Base-by-base conservation (phyloP, 2,113 vertebrate species). In the Balaeniceps rex region DNA sequence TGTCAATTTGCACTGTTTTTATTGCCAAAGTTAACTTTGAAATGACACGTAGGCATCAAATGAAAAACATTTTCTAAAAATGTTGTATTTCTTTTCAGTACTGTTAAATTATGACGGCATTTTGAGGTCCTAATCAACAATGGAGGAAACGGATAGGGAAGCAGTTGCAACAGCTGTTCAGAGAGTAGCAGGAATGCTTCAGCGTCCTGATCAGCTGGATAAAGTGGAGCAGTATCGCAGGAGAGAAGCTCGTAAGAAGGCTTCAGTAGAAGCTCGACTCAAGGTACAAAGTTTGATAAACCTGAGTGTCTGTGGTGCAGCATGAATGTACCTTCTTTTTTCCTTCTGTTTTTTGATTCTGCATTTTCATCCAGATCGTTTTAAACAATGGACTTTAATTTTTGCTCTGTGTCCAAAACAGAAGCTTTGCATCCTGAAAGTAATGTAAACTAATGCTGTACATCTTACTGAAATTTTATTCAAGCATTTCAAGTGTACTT, bases 171-270 rank as follows among this genome's bases (percentile, higher is more conserved):
- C 99, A 6, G 99, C 99, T 0, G 99, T 99, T 68, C 99, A 99
- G 96, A 98, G 99, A 36, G 99, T 99, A 16, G 99, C 99, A 0
- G 99, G 99, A 60, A 99, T 99, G 99, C 98, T 99, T 44, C 99
- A 99, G 96, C 98, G 99, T 12, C 99, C 99, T 1, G 99, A 99
- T 96, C 99, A 99, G 94, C 98, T 99, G 97, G 99, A 99, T 97
- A 99, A 99, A 93, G 99, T 99, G 94, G 99, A 99, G 79, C 99
- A 99, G 94, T 99, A 99, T 88, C 98, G 99, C 55, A 97, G 99
- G 36, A 98, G 99, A 90, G 99, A 99, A 95, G 99, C 99, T 12
- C 98, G 99, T 11, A 99, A 99, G 88, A 99, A 99, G 95, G 99
- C 99, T 9, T 99, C 99, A 0, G 99, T 99, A 90, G 99, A 99